Base-by-base conservation (phyloP, 2,888 invertebrate species). In the Pseudococcus longispinus region DNA sequence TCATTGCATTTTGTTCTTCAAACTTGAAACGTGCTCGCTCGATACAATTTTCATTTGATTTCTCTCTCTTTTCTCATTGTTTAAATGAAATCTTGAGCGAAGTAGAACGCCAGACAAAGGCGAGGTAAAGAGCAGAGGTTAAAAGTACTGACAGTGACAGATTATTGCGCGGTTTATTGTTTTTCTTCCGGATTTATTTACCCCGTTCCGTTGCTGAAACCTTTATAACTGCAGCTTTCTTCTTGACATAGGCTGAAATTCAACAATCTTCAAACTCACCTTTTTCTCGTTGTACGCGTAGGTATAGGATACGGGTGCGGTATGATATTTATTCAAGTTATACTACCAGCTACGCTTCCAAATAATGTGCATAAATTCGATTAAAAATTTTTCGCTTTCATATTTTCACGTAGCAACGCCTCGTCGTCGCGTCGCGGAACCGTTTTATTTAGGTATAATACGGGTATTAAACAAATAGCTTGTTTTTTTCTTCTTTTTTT, bases 131-230 rank as follows among this genome's bases (percentile, higher is more conserved):
- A 85, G 85, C 70, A 85, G 70, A 85, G 70, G 85, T 85, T 85
- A 37, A 85, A 65, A 85, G 85, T 85, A 85, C 85, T 85, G 85
- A 85, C 85, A 85, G 65, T 85, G 85, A 85, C 85, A 85, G 85
- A 85, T 85, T 85, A 85, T 85, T 85, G 85, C 85, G 60, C 85
- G 85, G 85, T 85, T 85, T 85, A 85, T 85, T 60, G 85, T 85
- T 85, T 85, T 85, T 85, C 85, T 60, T 85, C 26, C 70, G 70
- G 85, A 85, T 85, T 85, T 85, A 85, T 85, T 85, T 85, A 85
- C 44, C 85, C 85, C 42, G 32, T 80, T 42, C 42, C 77, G 37
- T 26, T 18, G 51, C n/a, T 20, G 32, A 20, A 85, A 42, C 65
- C 85, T 32, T 84, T 60, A 55, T 37, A 84, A 55, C 60, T 60